Conservation (phyloP, 2,113 vertebrate species). For the Callocephalon fimbriatum region DNA sequence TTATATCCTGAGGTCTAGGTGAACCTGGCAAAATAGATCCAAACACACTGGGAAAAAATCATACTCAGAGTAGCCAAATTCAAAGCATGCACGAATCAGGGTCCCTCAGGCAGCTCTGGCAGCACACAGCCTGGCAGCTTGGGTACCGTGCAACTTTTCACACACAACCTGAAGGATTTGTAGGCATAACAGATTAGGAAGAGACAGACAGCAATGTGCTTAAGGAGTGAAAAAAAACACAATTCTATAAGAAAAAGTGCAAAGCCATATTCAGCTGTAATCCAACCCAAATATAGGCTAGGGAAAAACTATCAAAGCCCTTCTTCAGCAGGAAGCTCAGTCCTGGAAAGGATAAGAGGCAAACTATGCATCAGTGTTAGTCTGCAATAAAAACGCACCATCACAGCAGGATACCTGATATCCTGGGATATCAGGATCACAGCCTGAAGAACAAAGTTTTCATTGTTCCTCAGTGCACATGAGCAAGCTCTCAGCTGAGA, state of each 20-base stretch:
- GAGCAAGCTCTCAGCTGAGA: background rate
- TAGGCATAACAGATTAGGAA: background rate
- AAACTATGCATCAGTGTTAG: background rate
- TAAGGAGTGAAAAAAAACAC: background rate
- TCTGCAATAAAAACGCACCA: background rate
- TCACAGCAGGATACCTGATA: background rate
- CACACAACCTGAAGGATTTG: background rate
- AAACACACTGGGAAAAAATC: background rate
- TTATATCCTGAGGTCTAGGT: background rate
- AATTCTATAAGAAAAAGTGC: background rate
- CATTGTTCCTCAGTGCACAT: background rate
- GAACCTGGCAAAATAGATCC: background rate
- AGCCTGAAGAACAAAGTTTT: background rate
- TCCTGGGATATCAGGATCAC: background rate
- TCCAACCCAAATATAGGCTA: background rate
- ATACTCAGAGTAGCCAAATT: background rate
- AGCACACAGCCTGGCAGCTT: background rate
- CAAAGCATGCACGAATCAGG: background rate
- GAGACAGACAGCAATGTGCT: background rate
- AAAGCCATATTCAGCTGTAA: background rate
- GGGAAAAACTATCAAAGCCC: background rate
- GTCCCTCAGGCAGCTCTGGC: background rate
- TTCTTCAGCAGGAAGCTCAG: background rate
- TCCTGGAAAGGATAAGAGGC: background rate
- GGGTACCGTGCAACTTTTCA: background rate